Conservation (phyloP, 2,113 vertebrate species). For the Nothoprocta pentlandii region DNA sequence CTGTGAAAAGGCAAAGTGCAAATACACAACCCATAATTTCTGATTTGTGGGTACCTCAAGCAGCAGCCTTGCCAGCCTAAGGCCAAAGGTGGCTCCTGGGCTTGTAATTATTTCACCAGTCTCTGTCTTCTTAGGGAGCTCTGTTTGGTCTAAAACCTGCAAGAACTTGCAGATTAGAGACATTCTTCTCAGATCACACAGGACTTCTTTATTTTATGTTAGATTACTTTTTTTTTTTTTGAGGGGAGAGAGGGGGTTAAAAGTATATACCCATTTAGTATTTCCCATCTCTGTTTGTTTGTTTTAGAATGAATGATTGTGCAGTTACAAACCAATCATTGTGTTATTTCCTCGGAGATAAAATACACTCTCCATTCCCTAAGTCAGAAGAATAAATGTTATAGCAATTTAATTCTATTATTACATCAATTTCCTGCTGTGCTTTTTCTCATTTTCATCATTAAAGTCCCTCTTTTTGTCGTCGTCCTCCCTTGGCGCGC, state of each 20-base stretch:
- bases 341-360: conserved; percentile 64
- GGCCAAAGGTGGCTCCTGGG: background rate
- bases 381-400: conserved; percentile 56
- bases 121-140: background rate
- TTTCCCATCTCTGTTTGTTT: conserved; percentile 28
- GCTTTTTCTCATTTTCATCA: conserved; percentile 31
- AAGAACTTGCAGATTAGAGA: conserved; percentile 12
- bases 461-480: conserved; percentile 37
- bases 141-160: background rate
- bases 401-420: conserved; percentile 54
- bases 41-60: background rate
- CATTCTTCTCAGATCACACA: background rate
- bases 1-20: background rate
- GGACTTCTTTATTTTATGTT: background rate
- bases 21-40: background rate
- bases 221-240: background rate
- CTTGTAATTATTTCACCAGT: background rate
- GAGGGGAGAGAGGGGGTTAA: background rate
- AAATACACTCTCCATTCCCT: conserved; percentile 51
- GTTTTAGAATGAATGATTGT: conserved; percentile 45
- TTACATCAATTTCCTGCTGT: conserved; percentile 54
- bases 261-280: conserved; percentile 1
- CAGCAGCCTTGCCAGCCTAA: background rate
- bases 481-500: background rate
- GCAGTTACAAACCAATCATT: conserved; percentile 71